Conservation (phyloP, 2,888 invertebrate species). For the Hartigia nigra region DNA sequence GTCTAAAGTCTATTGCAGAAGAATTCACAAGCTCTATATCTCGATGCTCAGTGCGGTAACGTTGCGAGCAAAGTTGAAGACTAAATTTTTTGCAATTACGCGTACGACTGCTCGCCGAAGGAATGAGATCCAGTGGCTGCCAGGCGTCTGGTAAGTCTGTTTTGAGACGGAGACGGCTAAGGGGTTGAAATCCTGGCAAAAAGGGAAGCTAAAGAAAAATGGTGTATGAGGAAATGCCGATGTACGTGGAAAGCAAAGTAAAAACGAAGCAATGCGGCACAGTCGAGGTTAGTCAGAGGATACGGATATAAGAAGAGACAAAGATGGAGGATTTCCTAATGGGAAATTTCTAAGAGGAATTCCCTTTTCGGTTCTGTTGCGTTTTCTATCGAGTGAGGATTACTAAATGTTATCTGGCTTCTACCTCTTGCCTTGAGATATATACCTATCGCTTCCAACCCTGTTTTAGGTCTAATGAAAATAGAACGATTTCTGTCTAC, state of each 20-base stretch:
- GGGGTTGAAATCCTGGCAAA: background rate
- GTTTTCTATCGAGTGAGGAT: background rate
- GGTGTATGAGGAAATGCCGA: background rate
- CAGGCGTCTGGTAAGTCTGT: background rate
- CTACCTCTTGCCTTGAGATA: background rate
- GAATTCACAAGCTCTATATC: background rate
- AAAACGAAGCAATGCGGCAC: background rate
- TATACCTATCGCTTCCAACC: background rate
- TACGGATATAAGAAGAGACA: background rate
- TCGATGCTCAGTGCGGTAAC: background rate
- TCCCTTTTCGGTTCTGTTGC: background rate
- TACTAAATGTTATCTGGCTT: background rate
- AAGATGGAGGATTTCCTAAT: background rate
- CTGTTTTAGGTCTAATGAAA: background rate
- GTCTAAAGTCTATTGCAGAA: background rate
- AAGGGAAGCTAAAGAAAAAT: background rate
- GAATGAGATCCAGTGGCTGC: background rate
- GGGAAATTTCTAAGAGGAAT: background rate
- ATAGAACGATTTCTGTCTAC: background rate
- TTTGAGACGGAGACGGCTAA: background rate
- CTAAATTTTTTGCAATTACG: background rate
- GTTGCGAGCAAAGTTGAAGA: too few species aligned
- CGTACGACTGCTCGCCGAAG: background rate
- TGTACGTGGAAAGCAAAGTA: background rate
- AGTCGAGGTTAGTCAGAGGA: background rate